Evolutionary conservation across 2,888 invertebrate genomes (phyloP), one percentile per base, ranked within the genome.

Genomic region (Bombyx huttoni): DNA sequence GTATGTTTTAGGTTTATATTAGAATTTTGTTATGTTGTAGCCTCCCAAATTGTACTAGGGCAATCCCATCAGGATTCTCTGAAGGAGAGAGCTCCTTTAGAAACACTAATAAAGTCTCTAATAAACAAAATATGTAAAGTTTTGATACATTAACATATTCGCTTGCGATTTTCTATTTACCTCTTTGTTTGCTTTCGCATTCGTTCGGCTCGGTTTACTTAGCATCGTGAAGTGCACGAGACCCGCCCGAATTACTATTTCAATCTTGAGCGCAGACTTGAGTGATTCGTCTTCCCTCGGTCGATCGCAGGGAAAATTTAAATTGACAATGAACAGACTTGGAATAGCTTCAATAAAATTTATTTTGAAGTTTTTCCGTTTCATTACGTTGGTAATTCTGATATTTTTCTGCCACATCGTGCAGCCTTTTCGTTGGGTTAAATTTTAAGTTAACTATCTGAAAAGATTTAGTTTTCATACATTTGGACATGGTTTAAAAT

Each of bases 171-270:
- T 40, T 40, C 12, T 12, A 47, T 13, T 7, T 47, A 8, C 13
- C n/a, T 46, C 24, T n/a, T 45, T 45, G 12, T 50, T 46, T 46
- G n/a, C 40, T 24, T n/a, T 40, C 48, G 50, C 14, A 52, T 52
- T 24, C 52, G 48, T 50, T 50, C 52, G 40, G 49, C 47, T 50
- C 51, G 34, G 48, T 52, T 54, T 48, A 52, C 74, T 79, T 75
- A 78, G 69, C 72, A 58, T 67, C 65, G 70, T 67, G 65, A 61
- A 73, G 70, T 74, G 72, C 75, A 64, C 55, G 59, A 60, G 56
- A 59, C 68, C 70, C 75, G 69, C 74, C 77, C 73, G 78, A 80
- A 81, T 83, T 79, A 81, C 77, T 77, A 80, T 81, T 81, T 74
- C 79, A 78, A 78, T 78, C 70, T 72, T 53, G 51, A 46, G 45